Conservation (phyloP, 2,797 vertebrate genomes). For the Agapornis canus region DNA sequence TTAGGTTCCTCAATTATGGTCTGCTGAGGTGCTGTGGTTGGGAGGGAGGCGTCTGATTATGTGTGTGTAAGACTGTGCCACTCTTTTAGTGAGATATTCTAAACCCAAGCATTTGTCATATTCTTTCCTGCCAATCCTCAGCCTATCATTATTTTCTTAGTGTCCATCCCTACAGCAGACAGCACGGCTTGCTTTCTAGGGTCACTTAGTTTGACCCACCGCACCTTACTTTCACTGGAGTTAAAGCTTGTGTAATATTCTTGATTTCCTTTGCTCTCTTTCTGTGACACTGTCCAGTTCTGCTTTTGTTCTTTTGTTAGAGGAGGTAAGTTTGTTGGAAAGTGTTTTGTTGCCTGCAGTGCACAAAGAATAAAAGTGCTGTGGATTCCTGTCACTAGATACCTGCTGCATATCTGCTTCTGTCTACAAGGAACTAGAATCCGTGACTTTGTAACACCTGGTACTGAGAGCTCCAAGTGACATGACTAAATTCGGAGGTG, state of each 20-base stretch:
- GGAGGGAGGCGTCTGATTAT: neutral
- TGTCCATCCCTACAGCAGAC: fast-evolving
- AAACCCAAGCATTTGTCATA: neutral
- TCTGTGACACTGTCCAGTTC: neutral
- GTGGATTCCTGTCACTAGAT: neutral
- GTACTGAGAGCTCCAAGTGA: neutral
- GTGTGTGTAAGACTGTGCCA: neutral
- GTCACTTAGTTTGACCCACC: neutral
- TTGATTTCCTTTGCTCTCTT: neutral
- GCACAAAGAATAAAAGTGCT: neutral
- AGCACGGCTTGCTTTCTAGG: neutral
- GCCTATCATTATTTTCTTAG: neutral
- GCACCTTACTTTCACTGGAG: neutral
- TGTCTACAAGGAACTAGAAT: neutral
- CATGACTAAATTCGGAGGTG: neutral
- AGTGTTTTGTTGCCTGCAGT: neutral
- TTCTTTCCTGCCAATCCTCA: neutral
- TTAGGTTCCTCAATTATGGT: neutral
- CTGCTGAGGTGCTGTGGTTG: neutral
- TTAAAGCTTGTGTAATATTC: neutral
- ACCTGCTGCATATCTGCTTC: neutral
- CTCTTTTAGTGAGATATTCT: neutral
- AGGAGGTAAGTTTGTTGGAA: neutral
- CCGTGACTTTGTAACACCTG: neutral
- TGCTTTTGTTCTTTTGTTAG: neutral